phyloP scores from a whole-genome alignment of 2,113 vertebrate genomes.

The Lycocorax pyrrhopterus region DNA sequence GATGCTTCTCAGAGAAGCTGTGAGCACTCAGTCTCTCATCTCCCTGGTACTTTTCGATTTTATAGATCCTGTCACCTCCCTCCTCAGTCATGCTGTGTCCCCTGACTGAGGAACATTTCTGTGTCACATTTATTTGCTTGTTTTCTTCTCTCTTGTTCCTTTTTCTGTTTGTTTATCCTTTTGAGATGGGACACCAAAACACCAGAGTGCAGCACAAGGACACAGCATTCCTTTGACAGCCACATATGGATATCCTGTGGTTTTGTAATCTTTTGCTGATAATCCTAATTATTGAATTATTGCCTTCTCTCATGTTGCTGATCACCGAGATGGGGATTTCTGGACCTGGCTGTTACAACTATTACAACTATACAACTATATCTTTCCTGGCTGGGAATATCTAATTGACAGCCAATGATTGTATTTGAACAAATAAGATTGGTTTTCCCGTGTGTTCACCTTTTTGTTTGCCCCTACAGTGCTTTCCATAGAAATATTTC shows the following conservation, averaged over 20 bases:
- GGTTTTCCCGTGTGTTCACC: not conserved
- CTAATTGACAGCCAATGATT: not conserved
- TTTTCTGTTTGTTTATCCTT: not conserved
- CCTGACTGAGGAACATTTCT: not conserved
- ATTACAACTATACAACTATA: too few species aligned
- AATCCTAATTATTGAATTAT: not conserved
- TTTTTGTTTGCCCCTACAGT: not conserved
- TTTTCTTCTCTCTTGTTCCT: not conserved
- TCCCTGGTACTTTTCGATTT: fast-evolving
- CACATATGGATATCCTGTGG: not conserved
- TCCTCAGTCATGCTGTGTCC: not conserved
- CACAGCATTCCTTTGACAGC: not conserved
- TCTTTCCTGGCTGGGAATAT: not conserved
- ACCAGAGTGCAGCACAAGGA: not conserved
- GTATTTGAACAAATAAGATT: not conserved
- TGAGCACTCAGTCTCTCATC: not conserved
- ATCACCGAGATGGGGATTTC: not conserved
- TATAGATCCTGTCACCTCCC: not conserved
- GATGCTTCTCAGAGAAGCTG: not conserved
- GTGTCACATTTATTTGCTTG: not conserved
- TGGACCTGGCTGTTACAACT: not conserved
- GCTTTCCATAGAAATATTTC: not conserved
- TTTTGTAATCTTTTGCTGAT: not conserved
- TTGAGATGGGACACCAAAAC: not conserved
- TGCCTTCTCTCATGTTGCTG: not conserved